A percentile compares a stretch with the other conserved stretches of the same genome.
Evolutionary conservation across 2,888 invertebrate genomes (phyloP).

Genomic region (Galerucella nymphaeae): DNA sequence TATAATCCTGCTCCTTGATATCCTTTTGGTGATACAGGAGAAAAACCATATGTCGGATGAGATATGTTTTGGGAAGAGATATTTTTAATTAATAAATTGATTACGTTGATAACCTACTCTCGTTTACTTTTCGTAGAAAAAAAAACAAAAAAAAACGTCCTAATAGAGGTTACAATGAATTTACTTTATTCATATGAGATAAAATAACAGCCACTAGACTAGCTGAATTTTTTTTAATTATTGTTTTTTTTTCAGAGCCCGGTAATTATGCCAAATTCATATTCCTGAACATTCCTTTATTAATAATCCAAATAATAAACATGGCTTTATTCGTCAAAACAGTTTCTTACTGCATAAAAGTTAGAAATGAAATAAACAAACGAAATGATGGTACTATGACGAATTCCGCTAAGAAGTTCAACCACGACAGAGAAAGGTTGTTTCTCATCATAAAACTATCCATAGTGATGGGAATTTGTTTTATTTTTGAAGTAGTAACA

Average conservation of each 20-base stretch:
- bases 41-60: background rate
- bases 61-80: background rate
- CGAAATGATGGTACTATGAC: slow-evolving; percentile 72
- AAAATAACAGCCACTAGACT: too few species aligned
- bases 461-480: slow-evolving; percentile 83
- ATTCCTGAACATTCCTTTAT: slow-evolving; percentile 67
- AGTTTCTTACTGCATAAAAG: slow-evolving; percentile 75
- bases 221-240: too few species aligned
- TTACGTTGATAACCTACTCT: background rate
- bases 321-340: slow-evolving; percentile 76
- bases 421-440: slow-evolving; percentile 78
- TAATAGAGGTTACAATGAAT: background rate
- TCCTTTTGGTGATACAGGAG: background rate
- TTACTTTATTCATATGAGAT: background rate
- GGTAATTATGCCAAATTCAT: slow-evolving; percentile 53
- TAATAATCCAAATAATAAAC: slow-evolving; percentile 73
- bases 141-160: background rate
- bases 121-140: background rate
- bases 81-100: background rate
- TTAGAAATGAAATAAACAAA: slow-evolving; percentile 79
- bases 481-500: slow-evolving; percentile 76
- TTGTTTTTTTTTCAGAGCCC: slow-evolving; percentile 39
- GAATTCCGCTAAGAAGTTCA: slow-evolving; percentile 66
- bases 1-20: background rate
- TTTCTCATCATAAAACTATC: slow-evolving; percentile 79